Evolutionary conservation across 2,113 vertebrate species (phyloP).

Genomic region (Melanocharis versteri): DNA sequence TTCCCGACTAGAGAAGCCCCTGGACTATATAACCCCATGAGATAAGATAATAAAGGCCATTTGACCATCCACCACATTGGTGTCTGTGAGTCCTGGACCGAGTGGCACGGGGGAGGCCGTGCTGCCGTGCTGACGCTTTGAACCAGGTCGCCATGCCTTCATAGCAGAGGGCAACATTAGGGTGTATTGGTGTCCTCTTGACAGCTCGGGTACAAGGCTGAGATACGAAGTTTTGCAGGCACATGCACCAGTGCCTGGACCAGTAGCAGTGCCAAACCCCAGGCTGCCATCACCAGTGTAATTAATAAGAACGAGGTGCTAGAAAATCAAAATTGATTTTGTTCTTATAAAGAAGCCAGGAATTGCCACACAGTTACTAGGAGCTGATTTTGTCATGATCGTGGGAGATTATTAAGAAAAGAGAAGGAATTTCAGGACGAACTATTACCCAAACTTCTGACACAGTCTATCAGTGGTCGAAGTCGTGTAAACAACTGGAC

Average conservation of each 20-base stretch:
- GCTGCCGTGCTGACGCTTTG: no score
- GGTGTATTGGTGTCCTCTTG: not conserved
- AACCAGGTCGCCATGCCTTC: no score
- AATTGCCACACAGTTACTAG: not conserved
- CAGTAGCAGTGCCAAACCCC: not conserved
- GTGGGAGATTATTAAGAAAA: not conserved
- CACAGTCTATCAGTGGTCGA: no score
- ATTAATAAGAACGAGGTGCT: fast-evolving
- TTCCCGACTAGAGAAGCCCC: no score
- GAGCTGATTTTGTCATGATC: not conserved
- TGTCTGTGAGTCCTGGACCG: no score
- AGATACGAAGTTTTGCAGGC: fast-evolving
- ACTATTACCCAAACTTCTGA: not conserved
- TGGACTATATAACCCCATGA: no score
- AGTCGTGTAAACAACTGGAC: not conserved
- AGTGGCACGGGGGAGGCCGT: no score
- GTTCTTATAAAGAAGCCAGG: not conserved
- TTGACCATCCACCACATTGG: no score
- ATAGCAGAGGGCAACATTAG: no score
- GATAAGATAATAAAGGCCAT: no score
- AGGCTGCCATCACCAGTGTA: fast-evolving
- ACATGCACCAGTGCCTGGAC: fast-evolving
- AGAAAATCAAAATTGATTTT: not conserved
- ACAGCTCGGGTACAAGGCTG: not conserved
- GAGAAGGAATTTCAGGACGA: not conserved